Conservation (phyloP, 1,140 invertebrate species). For the Hypothenemus hampei region DNA sequence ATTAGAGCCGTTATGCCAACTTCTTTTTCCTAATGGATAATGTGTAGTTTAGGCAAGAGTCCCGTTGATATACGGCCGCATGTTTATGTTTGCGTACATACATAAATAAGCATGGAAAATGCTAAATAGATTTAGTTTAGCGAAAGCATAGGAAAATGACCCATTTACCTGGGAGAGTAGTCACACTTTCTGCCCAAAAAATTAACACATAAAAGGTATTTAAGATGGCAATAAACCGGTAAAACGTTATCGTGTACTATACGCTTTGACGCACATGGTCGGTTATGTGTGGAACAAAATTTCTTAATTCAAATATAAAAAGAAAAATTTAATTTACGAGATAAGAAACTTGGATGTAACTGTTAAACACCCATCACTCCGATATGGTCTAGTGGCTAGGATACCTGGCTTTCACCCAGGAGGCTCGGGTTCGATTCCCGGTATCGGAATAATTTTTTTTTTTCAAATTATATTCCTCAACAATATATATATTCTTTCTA, state of each 20-base stretch:
- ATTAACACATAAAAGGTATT: constrained; percentile 13
- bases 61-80: constrained; percentile 21
- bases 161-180: too few species aligned
- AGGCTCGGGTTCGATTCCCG: constrained; percentile 40
- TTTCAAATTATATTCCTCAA: too few species aligned
- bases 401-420: constrained; percentile 40
- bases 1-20: constrained; percentile 26
- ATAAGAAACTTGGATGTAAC: too few species aligned
- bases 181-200: constrained; percentile 10
- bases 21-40: constrained; percentile 24
- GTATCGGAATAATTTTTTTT: constrained; percentile 18
- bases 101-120: too few species aligned
- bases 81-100: constrained; percentile 23
- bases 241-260: too few species aligned
- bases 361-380: too few species aligned
- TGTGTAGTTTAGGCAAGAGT: constrained; percentile 20
- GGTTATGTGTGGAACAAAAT: constrained; percentile 4
- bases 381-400: constrained; percentile 30
- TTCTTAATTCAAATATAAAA: too few species aligned
- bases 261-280: not conserved
- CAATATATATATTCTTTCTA: too few species aligned
- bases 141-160: too few species aligned
- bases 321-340: too few species aligned
- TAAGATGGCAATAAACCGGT: constrained; percentile 7
- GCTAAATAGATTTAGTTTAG: too few species aligned